Conservation (phyloP, 2,797 vertebrate species). For the Myiothlypis chrysogaster region DNA sequence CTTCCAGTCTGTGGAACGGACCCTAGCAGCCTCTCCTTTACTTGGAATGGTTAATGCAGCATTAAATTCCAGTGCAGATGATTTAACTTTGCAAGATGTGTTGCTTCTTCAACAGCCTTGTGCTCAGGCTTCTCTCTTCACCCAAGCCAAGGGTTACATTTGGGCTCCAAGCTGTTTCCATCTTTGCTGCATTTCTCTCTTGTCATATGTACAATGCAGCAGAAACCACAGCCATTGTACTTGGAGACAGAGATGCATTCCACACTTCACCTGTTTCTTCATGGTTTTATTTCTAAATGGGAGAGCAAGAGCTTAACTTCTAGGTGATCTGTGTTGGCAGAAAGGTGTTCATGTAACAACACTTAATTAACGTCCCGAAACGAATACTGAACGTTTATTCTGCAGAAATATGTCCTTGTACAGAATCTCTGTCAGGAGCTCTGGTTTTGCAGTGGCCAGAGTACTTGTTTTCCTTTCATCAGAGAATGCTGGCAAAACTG, state of each 20-base stretch:
- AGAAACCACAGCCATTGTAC: not conserved
- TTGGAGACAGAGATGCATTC: not conserved
- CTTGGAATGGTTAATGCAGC: not conserved
- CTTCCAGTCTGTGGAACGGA: not conserved
- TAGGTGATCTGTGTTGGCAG: not conserved
- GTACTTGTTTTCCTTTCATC: not conserved
- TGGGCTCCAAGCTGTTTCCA: not conserved
- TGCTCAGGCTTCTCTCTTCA: not conserved
- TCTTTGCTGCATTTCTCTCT: not conserved
- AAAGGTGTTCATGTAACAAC: not conserved
- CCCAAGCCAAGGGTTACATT: not conserved
- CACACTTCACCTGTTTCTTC: not conserved
- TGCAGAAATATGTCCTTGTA: not conserved
- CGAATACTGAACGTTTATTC: not conserved
- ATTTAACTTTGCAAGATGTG: not conserved
- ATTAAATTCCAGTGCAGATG: not conserved
- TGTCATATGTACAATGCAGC: fast-evolving
- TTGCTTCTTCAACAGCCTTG: not conserved
- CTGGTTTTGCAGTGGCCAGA: not conserved
- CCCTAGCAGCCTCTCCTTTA: not conserved
- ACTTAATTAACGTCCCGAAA: not conserved
- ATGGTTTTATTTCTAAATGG: not conserved
- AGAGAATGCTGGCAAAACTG: not conserved
- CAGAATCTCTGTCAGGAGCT: not conserved
- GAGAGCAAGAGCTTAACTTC: not conserved